phyloP scores from a whole-genome alignment of 2,888 invertebrate genomes.

The Drosophila rubida region DNA sequence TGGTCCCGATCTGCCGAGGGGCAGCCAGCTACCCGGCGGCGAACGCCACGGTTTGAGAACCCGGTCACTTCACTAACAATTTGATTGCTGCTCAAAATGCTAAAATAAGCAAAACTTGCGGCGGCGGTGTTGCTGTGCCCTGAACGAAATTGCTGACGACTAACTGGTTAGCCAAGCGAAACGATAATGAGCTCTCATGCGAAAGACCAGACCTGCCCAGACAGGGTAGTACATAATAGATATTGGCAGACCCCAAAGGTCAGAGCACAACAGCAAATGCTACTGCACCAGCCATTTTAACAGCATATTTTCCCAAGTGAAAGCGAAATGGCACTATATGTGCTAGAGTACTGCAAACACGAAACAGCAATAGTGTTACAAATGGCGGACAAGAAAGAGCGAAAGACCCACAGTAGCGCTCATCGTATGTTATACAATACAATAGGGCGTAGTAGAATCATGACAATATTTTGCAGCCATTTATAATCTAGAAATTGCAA shows the following conservation, averaged over 20 bases:
- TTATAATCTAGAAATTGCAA: conserved; percentile 46
- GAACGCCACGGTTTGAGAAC: conserved; percentile 65
- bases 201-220: conserved; percentile 70
- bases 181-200: conserved; percentile 84
- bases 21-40: conserved; percentile 68
- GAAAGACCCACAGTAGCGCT: conserved; percentile 23
- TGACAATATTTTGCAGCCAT: conserved; percentile 43
- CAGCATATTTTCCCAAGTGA: neutral
- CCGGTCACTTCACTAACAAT: conserved; percentile 47
- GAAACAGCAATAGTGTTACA: conserved; percentile 25
- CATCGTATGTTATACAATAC: neutral
- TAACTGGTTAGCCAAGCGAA: conserved; percentile 83
- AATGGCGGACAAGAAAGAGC: conserved; percentile 17
- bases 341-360: neutral
- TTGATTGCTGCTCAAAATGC: conserved; percentile 53
- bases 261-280: conserved; percentile 37
- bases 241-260: conserved; percentile 3
- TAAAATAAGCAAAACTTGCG: conserved; percentile 59
- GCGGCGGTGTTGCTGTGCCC: conserved; percentile 57
- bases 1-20: conserved; percentile 55
- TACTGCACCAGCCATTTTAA: conserved; percentile 64
- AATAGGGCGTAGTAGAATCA: conserved; percentile 58
- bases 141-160: conserved; percentile 65
- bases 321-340: conserved; percentile 31
- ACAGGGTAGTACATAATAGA: conserved; percentile 56